Percentiles rank a stretch among this genome's conserved stretches.
Evolutionary conservation across 2,113 vertebrate genomes (phyloP).

Genomic region (Oryzias melastigma): DNA sequence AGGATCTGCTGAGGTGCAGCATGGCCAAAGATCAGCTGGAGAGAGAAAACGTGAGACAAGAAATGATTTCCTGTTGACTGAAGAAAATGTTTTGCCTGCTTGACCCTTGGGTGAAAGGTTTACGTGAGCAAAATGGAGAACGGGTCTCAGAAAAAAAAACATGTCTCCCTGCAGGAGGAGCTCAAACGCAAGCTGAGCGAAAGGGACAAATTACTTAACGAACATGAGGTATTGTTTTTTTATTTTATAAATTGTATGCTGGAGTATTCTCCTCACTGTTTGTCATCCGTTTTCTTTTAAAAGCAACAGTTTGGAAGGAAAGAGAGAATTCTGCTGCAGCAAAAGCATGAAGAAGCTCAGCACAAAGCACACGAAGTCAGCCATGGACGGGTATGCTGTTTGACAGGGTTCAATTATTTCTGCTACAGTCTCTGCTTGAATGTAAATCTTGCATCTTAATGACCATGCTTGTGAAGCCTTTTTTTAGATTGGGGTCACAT

Average conservation of each 20-base stretch:
- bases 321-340: conserved; percentile 88
- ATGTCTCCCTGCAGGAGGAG: conserved; percentile 78
- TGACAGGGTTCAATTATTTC: conserved; percentile 3
- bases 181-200: conserved; percentile 91
- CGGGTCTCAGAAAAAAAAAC: not conserved
- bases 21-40: conserved; percentile 94
- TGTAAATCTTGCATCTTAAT: not conserved
- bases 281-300: conserved; percentile 71
- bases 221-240: conserved; percentile 83
- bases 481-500: not conserved
- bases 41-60: conserved; percentile 88
- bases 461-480: not conserved
- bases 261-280: not conserved
- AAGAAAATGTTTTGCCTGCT: conserved; percentile 30
- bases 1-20: conserved; percentile 88
- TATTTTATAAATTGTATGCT: conserved; percentile 12
- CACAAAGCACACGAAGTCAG: conserved; percentile 82
- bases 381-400: conserved; percentile 80
- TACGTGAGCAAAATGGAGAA: not conserved
- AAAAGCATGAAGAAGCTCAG: conserved; percentile 85
- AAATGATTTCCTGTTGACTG: conserved; percentile 49
- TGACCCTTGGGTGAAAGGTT: conserved; percentile 3
- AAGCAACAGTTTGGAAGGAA: conserved; percentile 86
- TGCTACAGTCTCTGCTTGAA: not conserved
- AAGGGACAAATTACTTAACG: conserved; percentile 84